Percentiles rank a stretch among this genome's conserved stretches.
These are phyloP conservation scores for Epistrophe eligans DNA, from an alignment of 2,888 invertebrate genomes.

Conservation along the genomic window DNA sequence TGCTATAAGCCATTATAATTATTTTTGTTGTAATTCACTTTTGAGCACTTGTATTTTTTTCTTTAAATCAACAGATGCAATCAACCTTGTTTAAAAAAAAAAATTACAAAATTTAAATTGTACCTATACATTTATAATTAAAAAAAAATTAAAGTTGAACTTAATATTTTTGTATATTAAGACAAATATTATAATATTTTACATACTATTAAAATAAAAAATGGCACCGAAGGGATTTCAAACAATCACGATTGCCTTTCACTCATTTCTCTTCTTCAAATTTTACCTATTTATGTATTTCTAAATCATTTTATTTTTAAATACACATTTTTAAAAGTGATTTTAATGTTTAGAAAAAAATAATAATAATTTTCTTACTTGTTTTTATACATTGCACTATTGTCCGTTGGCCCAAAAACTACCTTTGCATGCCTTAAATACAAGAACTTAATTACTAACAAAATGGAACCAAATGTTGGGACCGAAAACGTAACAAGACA, in stretches of 20 bases:
- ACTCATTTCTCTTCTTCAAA: conserved; percentile 27
- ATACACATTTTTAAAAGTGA: not conserved
- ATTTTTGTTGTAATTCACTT: conserved; percentile 18
- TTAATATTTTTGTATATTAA: conserved; percentile 38
- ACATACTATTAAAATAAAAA: conserved; percentile 13
- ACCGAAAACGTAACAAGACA: conserved; percentile 57
- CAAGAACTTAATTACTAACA: conserved; percentile 54
- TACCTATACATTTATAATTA: not conserved
- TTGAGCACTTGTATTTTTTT: conserved; percentile 43
- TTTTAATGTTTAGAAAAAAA: conserved; percentile 4
- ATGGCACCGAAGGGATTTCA: conserved; percentile 62
- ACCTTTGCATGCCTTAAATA: conserved; percentile 40
- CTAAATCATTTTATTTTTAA: not conserved
- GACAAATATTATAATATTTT: conserved; percentile 49
- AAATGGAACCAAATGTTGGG: conserved; percentile 50
- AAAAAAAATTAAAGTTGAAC: not conserved
- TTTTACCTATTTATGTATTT: not conserved
- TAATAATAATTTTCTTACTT: conserved; percentile 4
- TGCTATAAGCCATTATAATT: conserved; percentile 43
- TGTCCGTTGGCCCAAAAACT: conserved; percentile 64
- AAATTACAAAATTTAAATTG: not conserved
- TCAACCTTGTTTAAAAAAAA: conserved; percentile 17
- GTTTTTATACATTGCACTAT: conserved; percentile 64
- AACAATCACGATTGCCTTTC: conserved; percentile 53
- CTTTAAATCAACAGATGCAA: conserved; percentile 14